Evolutionary conservation across 2,888 invertebrate genomes (phyloP), one percentile per base, ranked within the genome.

Genomic region (Spodoptera exigua): DNA sequence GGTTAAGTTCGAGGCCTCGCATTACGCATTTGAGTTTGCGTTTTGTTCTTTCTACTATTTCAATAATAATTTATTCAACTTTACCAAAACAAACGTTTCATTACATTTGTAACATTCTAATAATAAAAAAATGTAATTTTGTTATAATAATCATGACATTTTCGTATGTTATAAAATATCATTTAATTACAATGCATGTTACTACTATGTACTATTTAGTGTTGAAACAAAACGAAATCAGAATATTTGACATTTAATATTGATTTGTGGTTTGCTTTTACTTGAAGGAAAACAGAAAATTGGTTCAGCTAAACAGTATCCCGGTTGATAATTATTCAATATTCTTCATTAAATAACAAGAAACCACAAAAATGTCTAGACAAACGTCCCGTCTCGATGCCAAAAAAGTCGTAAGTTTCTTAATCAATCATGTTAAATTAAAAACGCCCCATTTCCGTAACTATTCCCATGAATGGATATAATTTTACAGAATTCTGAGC

Each of bases 401-500:
- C 0, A 97, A 97, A 79, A 97, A 97, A 96, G 97, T 97, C 74
- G 97, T 96, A 94, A 94, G 95, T 80, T 36, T 9, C 2, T 5
- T 36, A 0, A 17, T 34, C 13, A 7, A 17, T n/a, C 9, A 5
- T 7, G 9, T 11, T 14, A 3, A 2, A 27, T 2, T 14, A 16
- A 1, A 7, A 16, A 7, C 27, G 11, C 9, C 10, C n/a, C 34
- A 9, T 7, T 39, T 36, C 13, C 18, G 37, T 10, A 7, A 39
- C n/a, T 3, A 34, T 16, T 53, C 21, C 37, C 21, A n/a, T 2
- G 16, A 43, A 16, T 34, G 4, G 27, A 0, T 18, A 10, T 61
- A 54, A 54, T 74, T 79, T 95, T 94, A 46, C 90, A 98, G 99
- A 99, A 99, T 94, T 98, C 98, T 0, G 99, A 99, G 91, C 94